phyloP scores from a whole-genome alignment of 2,888 invertebrate species.

The Ichneumoninae sp. region DNA sequence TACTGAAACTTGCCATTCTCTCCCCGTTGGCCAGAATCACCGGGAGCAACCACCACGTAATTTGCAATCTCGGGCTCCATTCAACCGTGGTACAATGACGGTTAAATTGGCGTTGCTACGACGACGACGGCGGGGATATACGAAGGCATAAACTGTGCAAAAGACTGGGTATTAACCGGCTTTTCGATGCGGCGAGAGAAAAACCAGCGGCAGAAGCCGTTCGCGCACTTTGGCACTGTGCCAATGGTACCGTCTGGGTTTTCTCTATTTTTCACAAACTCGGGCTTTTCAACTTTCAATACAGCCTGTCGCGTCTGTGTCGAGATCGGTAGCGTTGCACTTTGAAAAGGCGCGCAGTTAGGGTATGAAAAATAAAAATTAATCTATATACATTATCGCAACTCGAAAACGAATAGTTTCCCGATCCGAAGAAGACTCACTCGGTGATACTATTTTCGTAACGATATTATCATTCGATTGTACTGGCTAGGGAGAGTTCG shows the following conservation, averaged over 20 bases:
- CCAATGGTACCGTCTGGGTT: neutral
- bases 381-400: neutral
- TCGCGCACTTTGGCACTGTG: slow-evolving; percentile 33
- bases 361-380: neutral
- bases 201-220: neutral
- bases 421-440: slow-evolving; percentile 4
- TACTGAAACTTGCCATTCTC: slow-evolving; percentile 38
- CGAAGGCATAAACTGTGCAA: slow-evolving; percentile 13
- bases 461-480: slow-evolving; percentile 9
- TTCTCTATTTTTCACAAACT: slow-evolving; percentile 21
- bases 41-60: slow-evolving; percentile 58
- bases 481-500: neutral
- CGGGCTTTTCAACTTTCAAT: slow-evolving; percentile 32
- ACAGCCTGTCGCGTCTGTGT: neutral
- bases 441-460: neutral
- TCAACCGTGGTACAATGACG: slow-evolving; percentile 66
- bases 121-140: neutral
- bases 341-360: neutral
- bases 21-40: slow-evolving; percentile 7
- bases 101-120: slow-evolving; percentile 64
- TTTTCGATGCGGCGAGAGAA: slow-evolving; percentile 24
- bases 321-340: slow-evolving; percentile 4
- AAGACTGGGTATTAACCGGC: slow-evolving; percentile 42
- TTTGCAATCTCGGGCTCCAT: slow-evolving; percentile 68
- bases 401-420: slow-evolving; percentile 5